Base-by-base conservation (phyloP, 2,797 vertebrate species). In the Naso thynnoides region DNA sequence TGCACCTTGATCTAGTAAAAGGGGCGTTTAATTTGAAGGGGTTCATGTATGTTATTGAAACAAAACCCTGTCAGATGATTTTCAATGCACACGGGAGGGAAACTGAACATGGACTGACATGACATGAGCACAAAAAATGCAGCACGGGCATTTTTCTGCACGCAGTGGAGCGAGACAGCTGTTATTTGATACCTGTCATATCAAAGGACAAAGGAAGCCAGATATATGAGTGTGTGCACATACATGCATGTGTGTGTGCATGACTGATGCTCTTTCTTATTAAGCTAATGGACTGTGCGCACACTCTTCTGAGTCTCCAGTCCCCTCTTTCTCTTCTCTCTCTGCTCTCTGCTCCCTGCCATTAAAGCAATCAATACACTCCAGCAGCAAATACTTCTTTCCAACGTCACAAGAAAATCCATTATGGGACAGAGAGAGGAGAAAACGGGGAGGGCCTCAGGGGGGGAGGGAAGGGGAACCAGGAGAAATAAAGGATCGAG, bases 301-400 rank as follows among this genome's bases (percentile, higher is more conserved):
- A 48, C 86, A 81, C 86, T 88, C 79, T 76, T 70, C 88, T 54
- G 48, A 70, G 67, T 88, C 84, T 85, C 84, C 85, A 78, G 82
- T 77, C 82, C 81, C 76, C 74, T 68, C 74, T 82, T 73, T 69
- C 79, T 75, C 69, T 78, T 74, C 81, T 84, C 86, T 73, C 79
- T 82, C 42, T 81, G 69, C 84, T 88, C 87, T 79, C 88, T 91
- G 86, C 73, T 77, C 85, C 73, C 86, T 66, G 73, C 92, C 92
- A 94, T 94, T 94, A 94, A 90, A 90, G 79, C 86, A 87, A 94
- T 94, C 93, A 91, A 94, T 94, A 93, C 88, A 92, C 91, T 92
- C 91, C 82, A 83, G 86, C 83, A 89, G 83, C 85, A 86, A 90
- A 91, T 92, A 87, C 84, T 89, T 90, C 87, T 86, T 88, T 86